Base-by-base conservation (phyloP, 1,140 invertebrate genomes). In the Tetragnatha versicolor region DNA sequence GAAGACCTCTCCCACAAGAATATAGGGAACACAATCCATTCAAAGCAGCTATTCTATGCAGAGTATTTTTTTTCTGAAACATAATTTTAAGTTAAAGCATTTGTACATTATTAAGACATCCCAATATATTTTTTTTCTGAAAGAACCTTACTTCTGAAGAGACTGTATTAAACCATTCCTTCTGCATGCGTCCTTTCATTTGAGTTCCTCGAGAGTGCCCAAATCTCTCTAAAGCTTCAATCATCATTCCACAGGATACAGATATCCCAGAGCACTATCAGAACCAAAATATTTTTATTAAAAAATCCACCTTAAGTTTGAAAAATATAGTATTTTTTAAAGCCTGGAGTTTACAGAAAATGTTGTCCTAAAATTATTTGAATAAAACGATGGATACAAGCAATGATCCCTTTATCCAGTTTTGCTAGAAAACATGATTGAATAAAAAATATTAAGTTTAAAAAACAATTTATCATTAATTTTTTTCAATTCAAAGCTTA, bases 11-110 rank as follows among this genome's bases (percentile, higher is more conserved):
- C 9, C 76, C 76, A 79, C 37, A 60, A 35, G 76, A 79, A 72
- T 31, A 72, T n/a, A 79, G 35, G n/a, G 78, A 51, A 45, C 68
- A 63, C 10, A 79, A 39, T 22, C 78, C 78, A 65, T 72, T 79
- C 31, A 79, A 65, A 25, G 78, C 78, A 39, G 78, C 78, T n/a
- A 79, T 70, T 66, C 27, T 49, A 17, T 79, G 78, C 17, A 79
- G 60, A 0, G 66, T 79, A 20, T 45, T 58, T 29, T 22, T 79
- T n/a, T 49, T 58, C 76, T 79, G 27, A 25, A 27, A 42, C 9
- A n/a, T 65, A 42, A n/a, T 2, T 14, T 10, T 6, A 49, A 68
- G 35, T 37, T 27, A 7, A 14, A n/a, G n/a, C n/a, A n/a, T n/a
- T n/a, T n/a, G n/a, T n/a, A n/a, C n/a, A n/a, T n/a, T n/a, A n/a